phyloP scores from a whole-genome alignment of 1,140 invertebrate genomes.

The Neomicropteryx cornuta region DNA sequence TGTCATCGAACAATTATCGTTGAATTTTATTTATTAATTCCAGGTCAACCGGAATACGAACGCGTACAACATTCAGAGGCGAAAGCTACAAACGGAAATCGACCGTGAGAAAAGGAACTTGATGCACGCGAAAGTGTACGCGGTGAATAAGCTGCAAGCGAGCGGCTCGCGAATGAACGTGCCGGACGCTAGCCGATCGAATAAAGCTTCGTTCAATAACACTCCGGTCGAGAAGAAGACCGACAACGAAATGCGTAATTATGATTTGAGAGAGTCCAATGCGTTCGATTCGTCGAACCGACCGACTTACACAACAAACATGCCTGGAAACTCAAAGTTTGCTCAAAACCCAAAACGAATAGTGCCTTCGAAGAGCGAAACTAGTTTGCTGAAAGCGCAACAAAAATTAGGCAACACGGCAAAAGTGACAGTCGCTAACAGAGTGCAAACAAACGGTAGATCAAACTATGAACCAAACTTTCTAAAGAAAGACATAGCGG shows the following conservation, averaged over 20 bases:
- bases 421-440: constrained; percentile 1
- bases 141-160: not conserved
- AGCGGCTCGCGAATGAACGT: not conserved
- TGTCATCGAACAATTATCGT: no score
- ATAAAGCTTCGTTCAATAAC: no score
- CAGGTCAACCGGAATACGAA: no score
- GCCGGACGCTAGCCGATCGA: no score
- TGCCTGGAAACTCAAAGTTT: constrained; percentile 27
- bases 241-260: constrained; percentile 11
- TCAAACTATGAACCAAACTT: constrained; percentile 16
- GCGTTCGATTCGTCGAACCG: constrained; percentile 7
- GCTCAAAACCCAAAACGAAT: constrained; percentile 10
- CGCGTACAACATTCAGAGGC: no score
- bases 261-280: constrained; percentile 12
- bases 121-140: constrained; percentile 6
- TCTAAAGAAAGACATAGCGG: constrained; percentile 14
- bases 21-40: no score
- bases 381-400: not conserved
- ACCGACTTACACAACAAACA: constrained; percentile 25
- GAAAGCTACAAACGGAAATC: constrained; percentile 34
- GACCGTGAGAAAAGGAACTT: constrained; percentile 28
- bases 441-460: constrained; percentile 3
- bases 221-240: constrained; percentile 8
- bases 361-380: constrained; percentile 5
- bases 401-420: constrained; percentile 2